These are phyloP conservation scores for Bubo bubo DNA, from an alignment of 2,113 vertebrate species.

Conservation along the genomic window DNA sequence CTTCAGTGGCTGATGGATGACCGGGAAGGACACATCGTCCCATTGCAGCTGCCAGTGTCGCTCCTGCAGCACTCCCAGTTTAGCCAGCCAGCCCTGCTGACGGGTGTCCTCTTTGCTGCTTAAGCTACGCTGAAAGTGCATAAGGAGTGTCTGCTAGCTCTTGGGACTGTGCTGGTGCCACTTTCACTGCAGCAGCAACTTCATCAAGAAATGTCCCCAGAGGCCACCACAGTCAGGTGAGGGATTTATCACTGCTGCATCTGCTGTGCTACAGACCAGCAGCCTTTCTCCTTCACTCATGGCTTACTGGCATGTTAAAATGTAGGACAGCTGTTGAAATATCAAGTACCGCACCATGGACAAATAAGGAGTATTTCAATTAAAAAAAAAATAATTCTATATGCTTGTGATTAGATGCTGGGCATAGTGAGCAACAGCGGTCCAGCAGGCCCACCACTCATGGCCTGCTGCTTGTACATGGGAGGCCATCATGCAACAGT, in stretches of 20 bases:
- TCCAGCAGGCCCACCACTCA: too few species aligned
- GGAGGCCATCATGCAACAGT: too few species aligned
- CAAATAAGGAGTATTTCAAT: background rate
- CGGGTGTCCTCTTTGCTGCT: background rate
- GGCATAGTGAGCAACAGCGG: accelerated
- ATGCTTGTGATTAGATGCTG: background rate
- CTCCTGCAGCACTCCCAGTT: background rate
- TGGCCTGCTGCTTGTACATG: accelerated
- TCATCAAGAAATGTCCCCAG: background rate
- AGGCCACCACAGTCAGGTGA: background rate
- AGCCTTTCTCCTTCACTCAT: background rate
- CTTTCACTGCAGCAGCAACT: background rate
- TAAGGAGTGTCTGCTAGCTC: background rate
- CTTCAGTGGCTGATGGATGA: background rate
- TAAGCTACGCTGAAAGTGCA: accelerated
- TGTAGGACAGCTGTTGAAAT: background rate
- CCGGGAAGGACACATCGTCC: accelerated
- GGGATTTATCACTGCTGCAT: background rate
- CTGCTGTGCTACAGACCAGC: background rate
- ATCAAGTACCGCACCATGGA: too few species aligned
- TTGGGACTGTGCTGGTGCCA: background rate
- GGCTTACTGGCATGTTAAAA: background rate
- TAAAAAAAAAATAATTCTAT: background rate
- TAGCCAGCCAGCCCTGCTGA: background rate
- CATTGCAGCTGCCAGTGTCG: background rate